Evolutionary conservation across 2,888 invertebrate genomes (phyloP).

Genomic region (Caenorhabditis zanzibari): DNA sequence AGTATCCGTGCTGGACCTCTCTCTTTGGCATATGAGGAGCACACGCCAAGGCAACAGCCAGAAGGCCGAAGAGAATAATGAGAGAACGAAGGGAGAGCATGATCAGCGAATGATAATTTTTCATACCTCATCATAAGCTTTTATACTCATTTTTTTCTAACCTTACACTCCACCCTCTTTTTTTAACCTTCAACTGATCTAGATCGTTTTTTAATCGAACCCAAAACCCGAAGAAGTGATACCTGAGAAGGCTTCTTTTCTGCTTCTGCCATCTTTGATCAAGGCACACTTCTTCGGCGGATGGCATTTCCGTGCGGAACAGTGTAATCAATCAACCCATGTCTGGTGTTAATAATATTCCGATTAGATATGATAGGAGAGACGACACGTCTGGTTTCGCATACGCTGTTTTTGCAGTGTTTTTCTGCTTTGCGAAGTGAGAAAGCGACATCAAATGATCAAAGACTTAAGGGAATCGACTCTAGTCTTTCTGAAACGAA

Average conservation of each 20-base stretch:
- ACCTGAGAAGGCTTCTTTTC: constrained; percentile 15
- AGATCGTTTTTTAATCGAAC: constrained; percentile 31
- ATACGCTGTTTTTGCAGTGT: constrained; percentile 15
- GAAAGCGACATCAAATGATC: constrained; percentile 9
- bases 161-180: background rate
- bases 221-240: constrained; percentile 8
- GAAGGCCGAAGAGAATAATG: constrained; percentile 46
- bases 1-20: constrained; percentile 48
- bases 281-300: background rate
- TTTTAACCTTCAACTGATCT: constrained; percentile 45
- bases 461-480: constrained; percentile 15
- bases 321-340: constrained; percentile 49
- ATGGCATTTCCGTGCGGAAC: constrained; percentile 40
- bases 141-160: constrained; percentile 27
- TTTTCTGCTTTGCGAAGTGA: constrained; percentile 14
- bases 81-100: constrained; percentile 50
- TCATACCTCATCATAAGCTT: constrained; percentile 18
- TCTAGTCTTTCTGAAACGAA: constrained; percentile 3
- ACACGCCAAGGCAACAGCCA: constrained; percentile 46
- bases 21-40: constrained; percentile 53
- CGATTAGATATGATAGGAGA: constrained; percentile 30
- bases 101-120: constrained; percentile 19
- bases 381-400: constrained; percentile 26
- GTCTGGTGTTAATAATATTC: constrained; percentile 43
- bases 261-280: constrained; percentile 12